Conservation (phyloP, 2,113 vertebrate genomes). For the Proterorhinus semilunaris region DNA sequence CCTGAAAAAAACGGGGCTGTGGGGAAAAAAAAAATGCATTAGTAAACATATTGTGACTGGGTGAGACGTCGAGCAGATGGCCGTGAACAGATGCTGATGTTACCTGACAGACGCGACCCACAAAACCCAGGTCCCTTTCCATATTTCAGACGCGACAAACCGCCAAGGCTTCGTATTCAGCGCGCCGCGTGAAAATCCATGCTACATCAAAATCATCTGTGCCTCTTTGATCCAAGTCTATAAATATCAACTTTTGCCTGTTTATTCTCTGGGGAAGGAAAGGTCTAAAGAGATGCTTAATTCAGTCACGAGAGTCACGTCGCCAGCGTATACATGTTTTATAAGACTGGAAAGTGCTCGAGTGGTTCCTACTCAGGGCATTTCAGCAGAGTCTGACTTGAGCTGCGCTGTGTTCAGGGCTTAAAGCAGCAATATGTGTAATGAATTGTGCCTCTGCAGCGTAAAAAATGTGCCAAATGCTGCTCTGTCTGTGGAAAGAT, state of each 20-base stretch:
- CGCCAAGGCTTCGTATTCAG: neutral
- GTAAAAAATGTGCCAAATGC: neutral
- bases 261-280: no score
- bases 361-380: neutral
- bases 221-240: no score
- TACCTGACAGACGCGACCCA: slow-evolving; percentile 16
- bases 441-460: neutral
- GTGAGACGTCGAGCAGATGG: slow-evolving; percentile 32
- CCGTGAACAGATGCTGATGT: slow-evolving; percentile 13
- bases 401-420: neutral
- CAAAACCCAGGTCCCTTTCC: neutral
- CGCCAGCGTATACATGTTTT: no score
- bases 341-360: no score
- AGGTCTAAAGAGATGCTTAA: no score
- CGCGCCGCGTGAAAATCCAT: neutral
- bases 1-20: neutral
- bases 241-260: no score
- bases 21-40: neutral
- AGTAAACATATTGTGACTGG: slow-evolving; percentile 2
- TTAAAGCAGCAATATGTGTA: neutral
- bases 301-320: no score
- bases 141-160: neutral
- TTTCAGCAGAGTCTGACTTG: neutral
- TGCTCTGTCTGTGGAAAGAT: neutral
- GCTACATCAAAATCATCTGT: neutral